Conservation (phyloP, 2,113 vertebrate species). For the Cebidichthys violaceus region DNA sequence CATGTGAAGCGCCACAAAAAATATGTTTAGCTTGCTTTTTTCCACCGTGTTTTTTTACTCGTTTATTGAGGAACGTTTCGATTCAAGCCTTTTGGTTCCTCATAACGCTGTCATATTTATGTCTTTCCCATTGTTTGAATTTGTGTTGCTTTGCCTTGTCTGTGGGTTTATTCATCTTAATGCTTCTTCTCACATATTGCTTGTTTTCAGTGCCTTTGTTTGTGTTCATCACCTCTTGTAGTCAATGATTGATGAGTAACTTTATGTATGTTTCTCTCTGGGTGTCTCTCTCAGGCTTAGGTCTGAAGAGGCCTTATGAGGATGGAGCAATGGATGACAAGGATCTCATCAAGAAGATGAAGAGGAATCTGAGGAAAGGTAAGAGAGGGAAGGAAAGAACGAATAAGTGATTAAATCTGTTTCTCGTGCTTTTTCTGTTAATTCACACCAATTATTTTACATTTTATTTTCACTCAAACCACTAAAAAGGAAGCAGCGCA, state of each 20-base stretch:
- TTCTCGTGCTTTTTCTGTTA: neutral
- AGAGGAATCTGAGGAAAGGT: constrained; percentile 98
- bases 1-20: neutral
- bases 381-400: constrained; percentile 24
- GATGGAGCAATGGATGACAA: constrained; percentile 94
- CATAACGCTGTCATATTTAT: constrained; percentile 18
- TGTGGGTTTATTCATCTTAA: constrained; percentile 37
- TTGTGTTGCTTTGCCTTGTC: constrained; percentile 35
- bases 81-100: constrained; percentile 11
- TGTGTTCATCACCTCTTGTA: constrained; percentile 15
- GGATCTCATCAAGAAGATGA: constrained; percentile 99
- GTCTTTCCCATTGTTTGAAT: constrained; percentile 42
- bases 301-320: constrained; percentile 96
- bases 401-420: neutral
- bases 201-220: constrained; percentile 39
- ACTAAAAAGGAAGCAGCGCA: neutral
- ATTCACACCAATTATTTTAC: neutral
- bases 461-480: neutral
- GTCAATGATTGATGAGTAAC: constrained; percentile 22
- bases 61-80: neutral
- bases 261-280: neutral
- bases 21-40: neutral
- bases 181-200: constrained; percentile 7
- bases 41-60: neutral
- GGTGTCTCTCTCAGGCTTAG: constrained; percentile 76